Evolutionary conservation across 2,797 vertebrate species (phyloP), one percentile per base, ranked within the genome.

Genomic region (Myotis findleyi): DNA sequence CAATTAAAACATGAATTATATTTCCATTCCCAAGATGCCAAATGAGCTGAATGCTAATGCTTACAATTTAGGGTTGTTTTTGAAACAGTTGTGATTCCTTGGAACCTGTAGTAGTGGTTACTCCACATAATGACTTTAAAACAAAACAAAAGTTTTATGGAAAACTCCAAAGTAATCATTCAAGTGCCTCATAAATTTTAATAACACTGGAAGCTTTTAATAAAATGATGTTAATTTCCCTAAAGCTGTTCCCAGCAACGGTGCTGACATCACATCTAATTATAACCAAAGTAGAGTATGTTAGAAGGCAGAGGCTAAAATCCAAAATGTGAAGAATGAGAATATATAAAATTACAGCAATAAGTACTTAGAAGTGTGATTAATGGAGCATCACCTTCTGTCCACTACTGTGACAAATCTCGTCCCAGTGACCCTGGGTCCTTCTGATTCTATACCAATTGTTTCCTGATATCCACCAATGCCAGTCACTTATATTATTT

Each of bases 151-250:
- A 76, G 6, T 30, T 77, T 62, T n/a, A 36, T 62, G 30, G 55
- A 76, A 93, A 87, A 38, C 30, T 53, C 73, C 25, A 77, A 33
- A 51, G 7, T 64, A 44, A n/a, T 79, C 71, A 41, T 79, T 64
- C 47, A 49, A 95, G 33, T 59, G 16, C 21, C 44, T 76, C 57
- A 72, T 59, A 75, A 36, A 91, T 77, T 82, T 75, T 73, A 95
- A 79, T 53, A 80, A 72, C 36, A 62, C 3, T 77, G 53, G 30
- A 55, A 82, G 21, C 8, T 92, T 95, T 93, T 86, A 85, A 93
- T 83, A 72, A 94, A 87, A 85, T 71, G 38, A n/a, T 36, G 18
- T 66, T 57, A 49, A 72, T 62, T 82, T 93, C 64, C n/a, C 53
- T 49, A 75, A 71, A 23, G 12, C 25, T 27, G 81, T 71, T 64